These are phyloP conservation scores for Mnemiopsis leidyi DNA, from an alignment of 37 sponge, comb jelly and placozoan species.

Conservation along the genomic window DNA sequence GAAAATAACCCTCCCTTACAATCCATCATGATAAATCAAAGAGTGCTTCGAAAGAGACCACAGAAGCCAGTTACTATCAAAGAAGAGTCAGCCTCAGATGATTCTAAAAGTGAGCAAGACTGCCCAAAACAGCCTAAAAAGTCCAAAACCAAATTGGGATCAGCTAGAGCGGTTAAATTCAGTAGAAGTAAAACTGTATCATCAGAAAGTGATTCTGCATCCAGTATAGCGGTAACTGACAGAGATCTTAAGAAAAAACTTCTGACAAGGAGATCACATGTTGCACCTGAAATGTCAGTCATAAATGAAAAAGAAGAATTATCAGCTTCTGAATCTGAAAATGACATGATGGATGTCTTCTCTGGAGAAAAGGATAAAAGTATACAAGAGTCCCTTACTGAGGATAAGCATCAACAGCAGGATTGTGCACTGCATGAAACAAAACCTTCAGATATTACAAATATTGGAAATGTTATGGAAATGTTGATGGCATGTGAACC, in stretches of 20 bases:
- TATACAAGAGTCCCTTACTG: not conserved
- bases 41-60: not conserved
- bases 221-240: not conserved
- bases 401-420: not conserved
- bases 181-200: not conserved
- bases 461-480: not conserved
- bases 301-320: not conserved
- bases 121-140: not conserved
- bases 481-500: conserved; percentile 25
- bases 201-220: not conserved
- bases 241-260: not conserved
- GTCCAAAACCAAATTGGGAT: not conserved
- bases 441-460: not conserved
- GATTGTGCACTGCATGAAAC: not conserved
- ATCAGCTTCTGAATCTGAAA: not conserved
- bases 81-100: not conserved
- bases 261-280: not conserved
- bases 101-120: not conserved
- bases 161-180: not conserved
- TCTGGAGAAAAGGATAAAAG: not conserved
- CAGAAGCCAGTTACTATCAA: not conserved
- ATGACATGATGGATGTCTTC: not conserved
- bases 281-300: not conserved
- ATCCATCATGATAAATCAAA: not conserved
- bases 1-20: not conserved